These are phyloP conservation scores for Corvus hawaiiensis DNA, from an alignment of 2,113 vertebrate genomes.

Conservation along the genomic window DNA sequence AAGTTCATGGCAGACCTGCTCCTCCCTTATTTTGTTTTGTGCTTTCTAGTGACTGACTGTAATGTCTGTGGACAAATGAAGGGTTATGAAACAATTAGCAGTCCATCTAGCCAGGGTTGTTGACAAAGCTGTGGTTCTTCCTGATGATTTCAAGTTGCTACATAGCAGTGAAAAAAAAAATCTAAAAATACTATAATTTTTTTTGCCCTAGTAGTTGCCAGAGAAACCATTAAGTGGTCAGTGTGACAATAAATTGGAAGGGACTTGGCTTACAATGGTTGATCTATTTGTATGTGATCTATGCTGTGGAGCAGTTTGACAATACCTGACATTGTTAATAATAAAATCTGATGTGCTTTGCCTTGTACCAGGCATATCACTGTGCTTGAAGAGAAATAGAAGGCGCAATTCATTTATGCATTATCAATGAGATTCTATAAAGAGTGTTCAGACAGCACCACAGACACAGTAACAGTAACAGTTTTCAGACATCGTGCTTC, in stretches of 20 bases:
- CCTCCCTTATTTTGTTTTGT: not conserved
- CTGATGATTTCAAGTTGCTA: not conserved
- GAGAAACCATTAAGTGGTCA: slow-evolving; percentile 31
- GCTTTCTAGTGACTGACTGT: not conserved
- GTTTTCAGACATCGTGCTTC: not conserved
- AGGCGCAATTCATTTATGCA: not conserved
- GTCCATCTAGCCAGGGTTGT: not conserved
- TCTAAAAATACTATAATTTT: not conserved
- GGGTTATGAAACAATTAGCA: not conserved
- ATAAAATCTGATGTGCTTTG: not conserved
- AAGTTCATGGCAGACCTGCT: not conserved
- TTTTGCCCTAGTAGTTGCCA: not conserved
- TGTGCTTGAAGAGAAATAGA: not conserved
- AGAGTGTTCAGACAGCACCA: not conserved
- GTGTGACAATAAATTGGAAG: not conserved
- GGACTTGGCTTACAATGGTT: not conserved
- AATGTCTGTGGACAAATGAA: not conserved
- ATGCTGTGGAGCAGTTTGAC: not conserved
- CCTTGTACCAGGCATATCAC: not conserved
- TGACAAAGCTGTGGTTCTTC: not conserved
- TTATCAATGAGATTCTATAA: not conserved
- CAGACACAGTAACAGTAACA: not conserved
- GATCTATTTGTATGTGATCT: not conserved
- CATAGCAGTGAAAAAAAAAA: not conserved
- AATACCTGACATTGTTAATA: not conserved